Evolutionary conservation across 2,113 vertebrate species (phyloP), one percentile per base, ranked within the genome.

Genomic region (Oreochromis niloticus): DNA sequence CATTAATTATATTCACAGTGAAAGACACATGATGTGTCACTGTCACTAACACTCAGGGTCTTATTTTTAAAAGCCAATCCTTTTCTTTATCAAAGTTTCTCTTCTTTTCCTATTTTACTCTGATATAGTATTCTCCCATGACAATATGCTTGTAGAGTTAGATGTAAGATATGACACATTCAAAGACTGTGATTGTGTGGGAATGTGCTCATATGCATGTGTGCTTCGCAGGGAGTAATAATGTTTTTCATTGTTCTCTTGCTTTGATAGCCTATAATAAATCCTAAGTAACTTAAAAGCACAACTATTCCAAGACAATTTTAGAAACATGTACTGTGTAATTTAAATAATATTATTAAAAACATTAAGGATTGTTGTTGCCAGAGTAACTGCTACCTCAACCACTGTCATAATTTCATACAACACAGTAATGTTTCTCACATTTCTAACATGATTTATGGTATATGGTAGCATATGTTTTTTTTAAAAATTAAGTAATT

Each of bases 21-120:
- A 79, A 16, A 66, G 30, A 73, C 14, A 4, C 55, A 27, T 5
- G 52, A 27, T 5, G 52, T 80, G 56, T 80, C 48, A 19, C 81
- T 78, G 11, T 63, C 30, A 91, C 84, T 91, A 84, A 91, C 54
- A 61, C 66, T 85, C 56, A 80, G 54, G 68, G 36, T 41, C 90
- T 87, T 59, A 63, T 90, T 91, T 86, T 85, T 48, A 79, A 80
- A 56, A 87, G 57, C 17, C 32, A 82, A 46, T 75, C 52, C 6
- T 50, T 87, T 39, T 32, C 5, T 48, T 84, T 32, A 43, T 57
- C 7, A 56, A 14, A 43, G 36, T 48, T 54, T 14, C 22, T 80
- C 24, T 17, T 89, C 48, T 39, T 87, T 52, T 85, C 34, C 34
- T 56, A 19, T 43, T 84, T 82, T 48, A 24, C 82, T 89, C 54